Evolutionary conservation across 2,888 invertebrate species (phyloP).

Genomic region (Criorhina ranunculi): DNA sequence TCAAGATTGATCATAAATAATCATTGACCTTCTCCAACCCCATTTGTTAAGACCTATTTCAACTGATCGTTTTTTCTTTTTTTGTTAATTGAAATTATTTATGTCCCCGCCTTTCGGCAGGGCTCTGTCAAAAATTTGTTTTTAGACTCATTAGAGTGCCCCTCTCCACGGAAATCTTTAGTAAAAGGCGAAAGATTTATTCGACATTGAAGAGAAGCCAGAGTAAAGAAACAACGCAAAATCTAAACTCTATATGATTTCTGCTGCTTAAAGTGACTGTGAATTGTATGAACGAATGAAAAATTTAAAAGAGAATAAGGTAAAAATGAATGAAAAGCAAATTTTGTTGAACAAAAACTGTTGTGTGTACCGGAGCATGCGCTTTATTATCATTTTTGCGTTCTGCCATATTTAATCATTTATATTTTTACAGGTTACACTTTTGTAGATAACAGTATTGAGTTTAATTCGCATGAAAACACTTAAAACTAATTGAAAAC

Average conservation of each 20-base stretch:
- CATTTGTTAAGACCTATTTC: too few relatives aligned
- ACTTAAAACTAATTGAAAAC: background rate
- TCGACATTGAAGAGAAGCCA: constrained; percentile 75
- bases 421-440: background rate
- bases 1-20: too few relatives aligned
- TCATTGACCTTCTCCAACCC: too few relatives aligned
- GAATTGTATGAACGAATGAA: constrained; percentile 45
- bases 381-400: constrained; percentile 4
- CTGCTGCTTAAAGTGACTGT: constrained; percentile 11
- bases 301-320: constrained; percentile 3
- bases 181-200: constrained; percentile 76
- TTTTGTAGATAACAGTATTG: constrained; percentile 25
- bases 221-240: constrained; percentile 17
- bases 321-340: background rate
- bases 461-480: constrained; percentile 11
- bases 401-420: background rate
- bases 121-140: constrained; percentile 63
- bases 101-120: constrained; percentile 63
- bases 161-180: constrained; percentile 76
- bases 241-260: background rate
- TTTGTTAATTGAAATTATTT: constrained; percentile 16
- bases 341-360: background rate
- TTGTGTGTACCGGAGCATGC: background rate
- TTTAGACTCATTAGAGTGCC: constrained; percentile 75
- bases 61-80: too few relatives aligned